These are phyloP conservation scores for Perdita meconis DNA, from an alignment of 2,888 invertebrate genomes.

Conservation along the genomic window DNA sequence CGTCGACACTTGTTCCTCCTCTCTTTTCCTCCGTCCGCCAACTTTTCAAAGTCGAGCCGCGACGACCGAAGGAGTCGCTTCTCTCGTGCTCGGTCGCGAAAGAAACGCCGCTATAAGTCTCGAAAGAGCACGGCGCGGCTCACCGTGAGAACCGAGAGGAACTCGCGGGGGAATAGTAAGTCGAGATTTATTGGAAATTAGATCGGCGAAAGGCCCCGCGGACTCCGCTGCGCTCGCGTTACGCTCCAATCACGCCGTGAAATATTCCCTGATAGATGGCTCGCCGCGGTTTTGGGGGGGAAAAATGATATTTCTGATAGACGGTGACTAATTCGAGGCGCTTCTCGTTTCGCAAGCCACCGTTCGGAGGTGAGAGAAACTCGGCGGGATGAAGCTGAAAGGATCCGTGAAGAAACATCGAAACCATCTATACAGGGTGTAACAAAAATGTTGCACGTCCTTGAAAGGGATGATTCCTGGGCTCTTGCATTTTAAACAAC, in stretches of 20 bases:
- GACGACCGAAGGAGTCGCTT: constrained; percentile 44
- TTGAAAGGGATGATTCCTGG: too few species aligned
- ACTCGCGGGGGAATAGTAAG: constrained; percentile 30
- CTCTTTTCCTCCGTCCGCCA: constrained; percentile 20
- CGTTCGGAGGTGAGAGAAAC: too few species aligned
- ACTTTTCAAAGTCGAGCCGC: constrained; percentile 53
- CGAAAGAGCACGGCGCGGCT: constrained; percentile 12
- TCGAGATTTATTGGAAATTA: constrained; percentile 48
- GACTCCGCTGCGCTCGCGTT: constrained; percentile 13
- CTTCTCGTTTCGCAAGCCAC: not conserved
- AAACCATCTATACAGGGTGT: too few species aligned
- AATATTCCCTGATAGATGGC: too few species aligned
- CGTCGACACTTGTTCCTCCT: constrained; percentile 52
- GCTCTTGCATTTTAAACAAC: constrained; percentile 42
- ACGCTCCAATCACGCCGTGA: not conserved
- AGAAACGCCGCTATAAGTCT: constrained; percentile 17
- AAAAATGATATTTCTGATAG: not conserved
- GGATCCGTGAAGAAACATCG: too few species aligned
- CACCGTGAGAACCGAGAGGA: constrained; percentile 39
- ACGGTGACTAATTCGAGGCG: not conserved
- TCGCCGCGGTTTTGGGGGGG: not conserved
- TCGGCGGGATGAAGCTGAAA: too few species aligned
- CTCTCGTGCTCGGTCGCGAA: constrained; percentile 20
- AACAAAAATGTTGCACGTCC: too few species aligned
- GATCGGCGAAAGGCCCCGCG: constrained; percentile 1